These are phyloP conservation scores for Anoplophora glabripennis DNA, from an alignment of 1,140 invertebrate genomes.

Conservation along the genomic window DNA sequence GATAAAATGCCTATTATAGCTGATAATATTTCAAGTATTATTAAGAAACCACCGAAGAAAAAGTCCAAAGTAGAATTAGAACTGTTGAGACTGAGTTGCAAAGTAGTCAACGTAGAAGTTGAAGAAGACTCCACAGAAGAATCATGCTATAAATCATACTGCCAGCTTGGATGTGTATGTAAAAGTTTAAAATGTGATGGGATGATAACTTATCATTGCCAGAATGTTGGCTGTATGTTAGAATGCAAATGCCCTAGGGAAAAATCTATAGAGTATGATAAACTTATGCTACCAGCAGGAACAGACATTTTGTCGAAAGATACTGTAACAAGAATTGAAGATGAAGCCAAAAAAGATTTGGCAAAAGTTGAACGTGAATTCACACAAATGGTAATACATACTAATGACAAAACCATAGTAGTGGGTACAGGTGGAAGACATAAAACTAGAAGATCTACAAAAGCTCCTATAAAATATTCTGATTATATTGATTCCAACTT, in stretches of 20 bases:
- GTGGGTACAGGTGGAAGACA: slow-evolving; percentile 40
- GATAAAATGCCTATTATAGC: slow-evolving; percentile 10
- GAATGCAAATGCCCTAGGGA: slow-evolving; percentile 46
- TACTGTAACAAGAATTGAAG: slow-evolving; percentile 45
- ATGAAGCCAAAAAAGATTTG: slow-evolving; percentile 48
- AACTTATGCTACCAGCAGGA: slow-evolving; percentile 19
- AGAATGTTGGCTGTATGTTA: slow-evolving; percentile 50
- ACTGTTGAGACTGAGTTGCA: slow-evolving; percentile 47
- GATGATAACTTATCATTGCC: slow-evolving; percentile 47
- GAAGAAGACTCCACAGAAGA: slow-evolving; percentile 30
- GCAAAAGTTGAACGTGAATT: slow-evolving; percentile 50
- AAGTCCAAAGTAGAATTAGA: slow-evolving; percentile 40
- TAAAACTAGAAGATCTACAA: slow-evolving; percentile 41
- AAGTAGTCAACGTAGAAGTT: slow-evolving; percentile 46
- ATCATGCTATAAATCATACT: slow-evolving; percentile 45
- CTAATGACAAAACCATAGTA: slow-evolving; percentile 48
- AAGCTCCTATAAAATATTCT: slow-evolving; percentile 45
- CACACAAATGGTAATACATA: slow-evolving; percentile 49
- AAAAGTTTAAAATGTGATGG: slow-evolving; percentile 43
- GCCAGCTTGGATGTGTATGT: slow-evolving; percentile 52
- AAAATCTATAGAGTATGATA: slow-evolving; percentile 11
- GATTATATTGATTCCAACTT: slow-evolving; percentile 41
- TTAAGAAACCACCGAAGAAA: slow-evolving; percentile 23
- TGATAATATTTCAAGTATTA: slow-evolving; percentile 18
- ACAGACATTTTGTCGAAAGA: slow-evolving; percentile 35